Conservation (phyloP, 1,140 invertebrate species). For the Neoseiulus cucumeris region DNA sequence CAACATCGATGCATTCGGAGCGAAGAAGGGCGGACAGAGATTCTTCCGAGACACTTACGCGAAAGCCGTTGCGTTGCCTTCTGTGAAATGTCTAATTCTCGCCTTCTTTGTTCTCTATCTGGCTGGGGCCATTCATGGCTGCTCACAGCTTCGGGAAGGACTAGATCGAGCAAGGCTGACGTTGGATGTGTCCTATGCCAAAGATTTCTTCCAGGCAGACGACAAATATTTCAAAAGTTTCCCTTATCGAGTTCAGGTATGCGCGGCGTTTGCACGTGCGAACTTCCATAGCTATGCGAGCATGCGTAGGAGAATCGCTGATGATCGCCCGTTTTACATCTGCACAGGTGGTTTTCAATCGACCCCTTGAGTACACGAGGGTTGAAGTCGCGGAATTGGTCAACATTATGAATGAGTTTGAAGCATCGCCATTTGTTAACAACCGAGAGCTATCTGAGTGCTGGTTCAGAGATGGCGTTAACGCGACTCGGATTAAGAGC, state of each 20-base stretch:
- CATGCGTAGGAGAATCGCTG: no score
- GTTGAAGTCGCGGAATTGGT: slow-evolving; percentile 50
- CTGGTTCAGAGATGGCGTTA: slow-evolving; percentile 45
- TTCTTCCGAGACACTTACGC: slow-evolving; percentile 19
- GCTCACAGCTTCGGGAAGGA: slow-evolving; percentile 68
- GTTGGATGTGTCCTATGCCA: slow-evolving; percentile 65
- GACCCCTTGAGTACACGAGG: slow-evolving; percentile 65
- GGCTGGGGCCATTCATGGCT: slow-evolving; percentile 60
- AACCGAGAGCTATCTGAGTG: slow-evolving; percentile 61
- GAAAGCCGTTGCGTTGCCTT: slow-evolving; percentile 41
- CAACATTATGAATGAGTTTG: slow-evolving; percentile 54
- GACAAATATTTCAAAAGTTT: slow-evolving; percentile 71
- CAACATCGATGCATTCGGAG: no score
- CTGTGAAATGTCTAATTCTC: slow-evolving; percentile 52
- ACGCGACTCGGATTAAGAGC: neutral
- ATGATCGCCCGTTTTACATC: no score
- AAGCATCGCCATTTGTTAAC: slow-evolving; percentile 53
- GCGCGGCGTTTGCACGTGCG: neutral
- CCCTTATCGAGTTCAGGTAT: slow-evolving; percentile 64
- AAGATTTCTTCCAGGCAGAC: slow-evolving; percentile 65
- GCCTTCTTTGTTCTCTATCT: slow-evolving; percentile 57
- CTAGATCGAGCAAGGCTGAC: slow-evolving; percentile 61
- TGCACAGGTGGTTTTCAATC: slow-evolving; percentile 55
- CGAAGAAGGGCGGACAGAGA: slow-evolving; percentile 13
- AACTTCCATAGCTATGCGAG: no score